Percentiles rank a stretch among this genome's conserved stretches.
Evolutionary conservation across 2,888 invertebrate species (phyloP).

Genomic region (Melinaea marsaeus): DNA sequence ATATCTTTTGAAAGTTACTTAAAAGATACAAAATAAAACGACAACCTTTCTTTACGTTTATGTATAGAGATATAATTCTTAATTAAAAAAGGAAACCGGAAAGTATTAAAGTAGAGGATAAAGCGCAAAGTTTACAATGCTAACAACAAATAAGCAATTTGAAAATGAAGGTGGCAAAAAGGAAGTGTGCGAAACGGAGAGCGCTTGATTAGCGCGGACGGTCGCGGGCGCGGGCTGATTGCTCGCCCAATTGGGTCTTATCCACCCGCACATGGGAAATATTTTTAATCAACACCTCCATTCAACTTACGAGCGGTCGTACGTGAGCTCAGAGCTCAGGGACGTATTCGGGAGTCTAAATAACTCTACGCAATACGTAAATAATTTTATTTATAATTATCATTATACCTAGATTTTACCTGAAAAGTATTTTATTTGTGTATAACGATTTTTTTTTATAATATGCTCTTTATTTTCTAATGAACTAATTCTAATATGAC

Average conservation of each 20-base stretch:
- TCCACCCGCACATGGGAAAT: conserved; percentile 79
- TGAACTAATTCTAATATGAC: too few species aligned
- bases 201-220: conserved; percentile 68
- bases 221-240: conserved; percentile 64
- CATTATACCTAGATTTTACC: too few species aligned
- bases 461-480: too few species aligned
- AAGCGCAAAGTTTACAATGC: conserved; percentile 8
- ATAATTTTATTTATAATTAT: not conserved
- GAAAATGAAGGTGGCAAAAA: conserved; percentile 23
- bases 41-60: too few species aligned
- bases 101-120: not conserved
- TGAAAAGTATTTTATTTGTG: too few species aligned
- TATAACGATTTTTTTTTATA: too few species aligned
- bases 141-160: conserved; percentile 18
- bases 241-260: conserved; percentile 78
- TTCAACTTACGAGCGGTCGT: conserved; percentile 79
- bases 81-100: not conserved
- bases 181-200: conserved; percentile 40
- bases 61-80: too few species aligned
- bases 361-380: conserved; percentile 15
- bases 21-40: not conserved
- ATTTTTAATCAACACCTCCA: conserved; percentile 80
- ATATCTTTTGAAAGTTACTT: too few species aligned
- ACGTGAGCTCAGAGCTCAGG: conserved; percentile 70
- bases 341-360: conserved; percentile 45